Evolutionary conservation across 2,797 vertebrate genomes (phyloP), one percentile per base, ranked within the genome.

Genomic region (Iguana delicatissima): DNA sequence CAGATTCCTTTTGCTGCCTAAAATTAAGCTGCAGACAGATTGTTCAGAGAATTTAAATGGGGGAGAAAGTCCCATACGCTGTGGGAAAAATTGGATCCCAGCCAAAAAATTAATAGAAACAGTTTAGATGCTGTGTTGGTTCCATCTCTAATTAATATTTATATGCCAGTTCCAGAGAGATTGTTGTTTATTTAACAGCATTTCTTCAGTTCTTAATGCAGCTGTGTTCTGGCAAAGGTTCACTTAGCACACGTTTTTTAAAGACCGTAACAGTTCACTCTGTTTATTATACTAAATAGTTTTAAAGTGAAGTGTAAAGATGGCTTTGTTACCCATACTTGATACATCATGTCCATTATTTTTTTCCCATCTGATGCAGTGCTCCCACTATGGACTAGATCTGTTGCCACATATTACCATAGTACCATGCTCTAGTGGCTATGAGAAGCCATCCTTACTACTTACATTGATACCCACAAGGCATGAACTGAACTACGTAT

Each of bases 111-210:
- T 93, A 96, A 96, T 92, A 94, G 89, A 96, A 94, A 88, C 74
- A 14, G 52, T 93, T 96, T 93, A 76, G 81, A 76, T 93, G 80
- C 88, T 95, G 88, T 80, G 84, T 93, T 93, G 73, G 93, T 95
- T 96, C 89, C n/a, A 52, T 95, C 84, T 89, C 92, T 95, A 94
- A 96, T 95, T 97, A 96, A 94, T 96, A 95, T 95, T 95, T 94
- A 94, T 95, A 73, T 6, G 88, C 80, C 73, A 85, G 88, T 92
- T 92, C 80, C 86, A 95, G 93, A 92, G 81, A 91, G 72, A 79
- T 29, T 1, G 6, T 79, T 94, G 77, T 94, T 95, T 95, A 89
- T 89, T 95, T 91, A 95, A 93, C 79, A 94, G 94, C 91, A 88
- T 92, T 88, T 93, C 89, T 87, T 87, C 90, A 89, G 80, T 92